phyloP scores from a whole-genome alignment of 1,140 invertebrate species.

The Delia radicum region DNA sequence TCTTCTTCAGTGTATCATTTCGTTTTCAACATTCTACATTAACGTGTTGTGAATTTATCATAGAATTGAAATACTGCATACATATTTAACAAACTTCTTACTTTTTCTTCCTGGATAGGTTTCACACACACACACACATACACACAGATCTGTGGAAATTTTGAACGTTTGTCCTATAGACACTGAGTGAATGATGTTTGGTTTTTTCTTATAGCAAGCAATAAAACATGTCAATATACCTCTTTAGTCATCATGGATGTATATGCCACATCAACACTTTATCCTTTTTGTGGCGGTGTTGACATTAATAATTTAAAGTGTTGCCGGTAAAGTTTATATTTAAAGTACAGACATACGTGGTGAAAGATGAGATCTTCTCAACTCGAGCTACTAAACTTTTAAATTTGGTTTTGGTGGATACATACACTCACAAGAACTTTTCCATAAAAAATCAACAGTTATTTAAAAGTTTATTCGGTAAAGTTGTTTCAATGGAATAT shows the following conservation, averaged over 20 bases:
- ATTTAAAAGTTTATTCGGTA: too few species aligned
- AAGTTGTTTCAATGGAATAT: too few species aligned
- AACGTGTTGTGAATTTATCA: neutral
- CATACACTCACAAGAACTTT: too few species aligned
- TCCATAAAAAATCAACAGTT: too few species aligned
- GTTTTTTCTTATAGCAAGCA: neutral
- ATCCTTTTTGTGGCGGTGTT: neutral
- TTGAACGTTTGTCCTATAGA: neutral
- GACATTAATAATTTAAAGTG: conserved; percentile 5
- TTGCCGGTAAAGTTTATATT: neutral
- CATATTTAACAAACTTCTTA: neutral
- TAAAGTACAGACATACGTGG: neutral
- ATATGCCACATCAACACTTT: neutral
- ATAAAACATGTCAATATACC: neutral
- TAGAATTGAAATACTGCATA: neutral
- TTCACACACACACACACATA: too few species aligned
- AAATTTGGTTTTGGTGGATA: neutral
- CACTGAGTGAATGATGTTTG: neutral
- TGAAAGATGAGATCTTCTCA: too few species aligned
- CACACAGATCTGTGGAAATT: neutral
- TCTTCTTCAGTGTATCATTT: neutral
- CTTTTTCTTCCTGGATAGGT: neutral
- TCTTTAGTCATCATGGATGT: neutral
- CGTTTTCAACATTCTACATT: neutral
- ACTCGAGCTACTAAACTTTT: neutral